Conservation (phyloP, 2,797 vertebrate species). For the Leontopithecus rosalia region DNA sequence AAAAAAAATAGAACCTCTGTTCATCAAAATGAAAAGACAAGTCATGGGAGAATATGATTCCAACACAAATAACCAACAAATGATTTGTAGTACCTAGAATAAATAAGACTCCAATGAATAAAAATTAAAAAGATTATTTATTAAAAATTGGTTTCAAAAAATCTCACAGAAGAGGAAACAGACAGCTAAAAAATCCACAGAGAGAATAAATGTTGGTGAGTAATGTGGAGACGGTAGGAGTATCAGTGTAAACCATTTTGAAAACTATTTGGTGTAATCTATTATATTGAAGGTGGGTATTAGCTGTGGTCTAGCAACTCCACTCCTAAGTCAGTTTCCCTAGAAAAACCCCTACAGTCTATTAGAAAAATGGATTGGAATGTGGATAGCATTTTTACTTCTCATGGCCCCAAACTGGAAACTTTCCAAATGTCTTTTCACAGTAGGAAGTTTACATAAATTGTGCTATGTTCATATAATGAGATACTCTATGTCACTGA, state of each 20-base stretch:
- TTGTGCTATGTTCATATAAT: neutral
- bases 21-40: neutral
- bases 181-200: neutral
- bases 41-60: neutral
- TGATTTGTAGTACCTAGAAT: neutral
- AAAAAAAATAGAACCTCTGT: neutral
- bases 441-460: neutral
- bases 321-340: neutral
- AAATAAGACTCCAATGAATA: neutral
- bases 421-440: slow-evolving; percentile 23
- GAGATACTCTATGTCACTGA: neutral
- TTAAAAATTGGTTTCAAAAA: slow-evolving; percentile 20
- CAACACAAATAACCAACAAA: neutral
- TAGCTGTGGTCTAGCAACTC: neutral
- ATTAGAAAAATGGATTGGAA: neutral
- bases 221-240: neutral
- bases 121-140: neutral
- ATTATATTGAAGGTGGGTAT: neutral
- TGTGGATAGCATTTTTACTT: neutral
- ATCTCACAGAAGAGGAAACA: neutral
- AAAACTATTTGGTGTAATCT: neutral
- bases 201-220: neutral
- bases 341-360: neutral
- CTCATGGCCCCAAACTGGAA: neutral
- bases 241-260: neutral